phyloP scores from a whole-genome alignment of 2,797 vertebrate species.

The Thalassophryne amazonica region DNA sequence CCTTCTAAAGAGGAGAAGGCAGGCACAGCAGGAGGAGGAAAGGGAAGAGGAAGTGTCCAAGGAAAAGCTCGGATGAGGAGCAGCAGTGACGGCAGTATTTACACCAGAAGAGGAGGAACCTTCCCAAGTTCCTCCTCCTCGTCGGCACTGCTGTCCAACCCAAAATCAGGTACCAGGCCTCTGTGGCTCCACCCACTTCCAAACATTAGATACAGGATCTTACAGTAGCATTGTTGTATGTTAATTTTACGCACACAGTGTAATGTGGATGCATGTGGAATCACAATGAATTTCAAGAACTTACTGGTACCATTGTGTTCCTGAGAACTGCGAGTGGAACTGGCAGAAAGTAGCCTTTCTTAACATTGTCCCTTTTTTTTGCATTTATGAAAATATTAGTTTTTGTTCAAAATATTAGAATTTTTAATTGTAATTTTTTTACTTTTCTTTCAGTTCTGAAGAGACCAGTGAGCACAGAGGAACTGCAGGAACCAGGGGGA shows the following conservation, averaged over 20 bases:
- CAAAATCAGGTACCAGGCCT: slow-evolving; percentile 93
- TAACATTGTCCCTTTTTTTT: too few relatives aligned
- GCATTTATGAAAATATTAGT: too few relatives aligned
- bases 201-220: too few relatives aligned
- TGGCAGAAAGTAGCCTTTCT: too few relatives aligned
- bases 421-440: not conserved
- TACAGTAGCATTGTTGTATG: too few relatives aligned
- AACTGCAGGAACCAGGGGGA: slow-evolving; percentile 84
- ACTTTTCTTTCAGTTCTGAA: slow-evolving; percentile 74
- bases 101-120: slow-evolving; percentile 72
- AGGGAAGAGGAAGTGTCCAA: slow-evolving; percentile 55
- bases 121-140: slow-evolving; percentile 68
- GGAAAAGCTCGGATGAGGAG: slow-evolving; percentile 42
- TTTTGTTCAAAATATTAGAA: not conserved
- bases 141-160: slow-evolving; percentile 83
- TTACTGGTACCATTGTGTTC: too few relatives aligned
- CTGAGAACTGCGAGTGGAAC: too few relatives aligned
- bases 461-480: slow-evolving; percentile 83
- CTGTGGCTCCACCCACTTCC: too few relatives aligned
- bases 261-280: too few relatives aligned
- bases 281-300: too few relatives aligned
- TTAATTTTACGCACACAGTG: too few relatives aligned
- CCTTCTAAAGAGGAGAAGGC: slow-evolving; percentile 83
- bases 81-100: slow-evolving; percentile 68
- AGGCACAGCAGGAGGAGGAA: slow-evolving; percentile 53